A percentile compares a stretch with the other conserved stretches of the same genome.
These are phyloP conservation scores for Reticulitermes lucifugus DNA, from an alignment of 2,888 invertebrate species.

Conservation along the genomic window DNA sequence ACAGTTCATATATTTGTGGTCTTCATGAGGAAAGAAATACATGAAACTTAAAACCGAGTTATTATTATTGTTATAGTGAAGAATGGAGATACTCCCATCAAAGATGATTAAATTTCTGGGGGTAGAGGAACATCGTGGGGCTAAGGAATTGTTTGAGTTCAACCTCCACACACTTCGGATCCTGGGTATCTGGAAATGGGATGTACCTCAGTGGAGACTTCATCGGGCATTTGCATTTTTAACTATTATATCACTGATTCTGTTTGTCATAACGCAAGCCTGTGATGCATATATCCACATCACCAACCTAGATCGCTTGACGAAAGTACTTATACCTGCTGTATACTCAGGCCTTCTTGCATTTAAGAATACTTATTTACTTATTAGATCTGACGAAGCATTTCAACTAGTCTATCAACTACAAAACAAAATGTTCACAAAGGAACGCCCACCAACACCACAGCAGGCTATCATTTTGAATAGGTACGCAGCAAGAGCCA, in stretches of 20 bases:
- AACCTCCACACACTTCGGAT: background rate
- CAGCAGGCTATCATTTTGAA: background rate
- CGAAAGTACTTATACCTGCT: background rate
- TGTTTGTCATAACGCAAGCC: background rate
- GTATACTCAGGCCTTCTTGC: background rate
- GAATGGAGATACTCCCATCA: background rate
- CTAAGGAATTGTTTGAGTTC: background rate
- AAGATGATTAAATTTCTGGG: slow-evolving; percentile 13
- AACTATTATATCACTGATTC: background rate
- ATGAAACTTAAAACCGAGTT: too few relatives aligned
- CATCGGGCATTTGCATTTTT: slow-evolving; percentile 7
- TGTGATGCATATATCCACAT: background rate
- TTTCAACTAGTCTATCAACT: background rate
- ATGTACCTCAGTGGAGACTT: background rate
- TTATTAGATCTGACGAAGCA: background rate
- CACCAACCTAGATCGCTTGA: background rate
- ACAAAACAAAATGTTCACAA: slow-evolving; percentile 12
- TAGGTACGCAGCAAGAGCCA: slow-evolving; percentile 17
- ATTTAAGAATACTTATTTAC: background rate
- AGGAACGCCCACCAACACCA: background rate
- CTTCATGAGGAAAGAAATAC: too few relatives aligned
- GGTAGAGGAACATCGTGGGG: background rate
- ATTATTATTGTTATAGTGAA: background rate
- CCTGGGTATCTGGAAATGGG: slow-evolving; percentile 5
- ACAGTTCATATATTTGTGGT: too few relatives aligned